Evolutionary conservation across 2,888 invertebrate genomes (phyloP), one percentile per base, ranked within the genome.

Genomic region (Drosophila prolongata): DNA sequence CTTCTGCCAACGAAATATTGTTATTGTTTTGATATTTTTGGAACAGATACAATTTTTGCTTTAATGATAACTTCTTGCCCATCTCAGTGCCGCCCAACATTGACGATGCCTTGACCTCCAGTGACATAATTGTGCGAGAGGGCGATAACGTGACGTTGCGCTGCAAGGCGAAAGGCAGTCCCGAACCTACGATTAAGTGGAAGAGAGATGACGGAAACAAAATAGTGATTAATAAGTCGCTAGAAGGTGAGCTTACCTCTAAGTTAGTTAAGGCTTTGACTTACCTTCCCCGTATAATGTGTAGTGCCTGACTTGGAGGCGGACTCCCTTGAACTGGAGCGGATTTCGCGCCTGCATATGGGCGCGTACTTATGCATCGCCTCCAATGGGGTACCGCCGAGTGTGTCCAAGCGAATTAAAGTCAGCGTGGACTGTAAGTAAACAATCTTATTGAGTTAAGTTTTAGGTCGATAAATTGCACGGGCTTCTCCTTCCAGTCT

Each of bases 341-440:
- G 96, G 87, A 97, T 98, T 89, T 97, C 97, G 56, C 94, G 98
- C 77, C 93, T 97, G 77, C 97, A 97, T 91, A 98, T 98, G 97
- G 97, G 97, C 35, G 96, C 96, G 50, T 97, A 97, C 93, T 94
- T 98, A 77, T 98, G 98, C 93, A 97, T 98, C 81, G 92, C 92
- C 47, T 95, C 95, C 89, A 98, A 98, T 90, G 96, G 97, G 13
- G 96, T 98, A 14, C 97, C 97, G 1, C 97, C 98, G 6, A 95
- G 96, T 38, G 97, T 97, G 70, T 97, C 97, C 91, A 98, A 98
- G 93, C 94, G 97, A 90, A 97, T 98, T 89, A 97, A 97, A 95
- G 97, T 98, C 89, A 97, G 97, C 94, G 97, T 98, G 43, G 97
- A 98, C 93, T 98, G 97, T 98, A 93, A 97, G 97, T 9, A 9